These are phyloP conservation scores for Drosophila merina DNA, from an alignment of 2,888 invertebrate genomes.

Conservation along the genomic window DNA sequence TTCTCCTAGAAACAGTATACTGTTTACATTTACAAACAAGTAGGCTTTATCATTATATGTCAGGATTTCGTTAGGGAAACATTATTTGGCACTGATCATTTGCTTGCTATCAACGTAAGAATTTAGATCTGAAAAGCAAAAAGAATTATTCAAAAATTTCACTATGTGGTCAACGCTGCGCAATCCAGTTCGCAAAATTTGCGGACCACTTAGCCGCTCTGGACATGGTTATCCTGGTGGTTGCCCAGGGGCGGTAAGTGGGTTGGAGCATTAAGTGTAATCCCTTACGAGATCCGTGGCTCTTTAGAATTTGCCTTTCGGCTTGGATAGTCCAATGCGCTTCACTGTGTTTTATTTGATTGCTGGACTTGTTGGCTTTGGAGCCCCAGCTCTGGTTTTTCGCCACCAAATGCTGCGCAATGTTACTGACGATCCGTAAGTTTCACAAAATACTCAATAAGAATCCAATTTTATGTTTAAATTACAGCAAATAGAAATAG, in stretches of 20 bases:
- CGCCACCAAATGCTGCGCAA: constrained; percentile 67
- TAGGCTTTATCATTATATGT: constrained; percentile 4
- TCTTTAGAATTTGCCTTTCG: constrained; percentile 62
- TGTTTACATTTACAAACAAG: not conserved
- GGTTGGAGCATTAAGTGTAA: not conserved
- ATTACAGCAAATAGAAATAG: constrained; percentile 15
- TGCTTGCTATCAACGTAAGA: not conserved
- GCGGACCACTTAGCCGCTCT: constrained; percentile 32
- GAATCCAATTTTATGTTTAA: not conserved
- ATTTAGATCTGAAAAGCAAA: constrained; percentile 1
- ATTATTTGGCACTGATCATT: not conserved
- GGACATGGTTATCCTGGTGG: constrained; percentile 60
- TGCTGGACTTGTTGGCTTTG: constrained; percentile 66
- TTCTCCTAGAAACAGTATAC: no score
- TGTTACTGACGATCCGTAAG: constrained; percentile 39
- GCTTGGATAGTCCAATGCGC: constrained; percentile 64
- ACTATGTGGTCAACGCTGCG: constrained; percentile 53
- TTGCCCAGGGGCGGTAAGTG: constrained; percentile 70
- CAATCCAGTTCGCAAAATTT: constrained; percentile 24
- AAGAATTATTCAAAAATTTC: constrained; percentile 10
- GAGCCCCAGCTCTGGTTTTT: constrained; percentile 69
- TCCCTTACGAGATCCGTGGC: no score
- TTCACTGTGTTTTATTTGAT: constrained; percentile 64
- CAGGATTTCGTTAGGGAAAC: not conserved
- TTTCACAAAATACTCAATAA: not conserved